A percentile compares a stretch with the other conserved stretches of the same genome.
Evolutionary conservation across 2,113 vertebrate genomes (phyloP).

Genomic region (Hippocampus zosterae): DNA sequence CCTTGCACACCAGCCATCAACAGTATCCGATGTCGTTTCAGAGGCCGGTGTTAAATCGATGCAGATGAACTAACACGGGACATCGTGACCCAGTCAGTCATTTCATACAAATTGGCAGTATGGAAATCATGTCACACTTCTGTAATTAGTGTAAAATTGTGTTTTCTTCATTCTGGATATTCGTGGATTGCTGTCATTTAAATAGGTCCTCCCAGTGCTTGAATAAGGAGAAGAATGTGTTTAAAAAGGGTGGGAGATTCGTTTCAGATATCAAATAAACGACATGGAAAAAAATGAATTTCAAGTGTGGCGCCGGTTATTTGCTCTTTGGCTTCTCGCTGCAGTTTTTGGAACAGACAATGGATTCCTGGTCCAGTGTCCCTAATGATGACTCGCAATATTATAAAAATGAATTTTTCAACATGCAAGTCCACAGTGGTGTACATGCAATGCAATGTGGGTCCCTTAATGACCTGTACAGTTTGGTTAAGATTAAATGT

Average conservation of each 20-base stretch:
- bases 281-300: too few relatives aligned
- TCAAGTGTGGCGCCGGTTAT: too few relatives aligned
- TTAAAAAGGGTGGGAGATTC: neutral
- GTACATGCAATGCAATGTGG: conserved; percentile 10
- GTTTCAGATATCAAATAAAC: too few relatives aligned
- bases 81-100: conserved; percentile 22
- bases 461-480: conserved; percentile 27
- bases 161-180: conserved; percentile 25
- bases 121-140: conserved; percentile 4
- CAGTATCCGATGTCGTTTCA: neutral
- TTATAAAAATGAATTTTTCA: conserved; percentile 16
- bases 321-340: neutral
- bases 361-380: neutral
- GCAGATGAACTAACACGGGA: conserved; percentile 18
- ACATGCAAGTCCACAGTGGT: conserved; percentile 6
- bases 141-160: conserved; percentile 33
- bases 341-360: neutral
- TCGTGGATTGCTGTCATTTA: neutral
- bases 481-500: conserved; percentile 13
- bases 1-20: neutral
- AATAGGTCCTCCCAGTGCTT: neutral
- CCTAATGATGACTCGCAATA: neutral
- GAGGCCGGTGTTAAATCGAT: conserved; percentile 7
- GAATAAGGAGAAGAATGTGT: neutral
- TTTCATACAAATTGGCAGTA: conserved; percentile 28